Evolutionary conservation across 2,113 vertebrate genomes (phyloP), one percentile per base, ranked within the genome.

Genomic region (Malaclemys terrapin): DNA sequence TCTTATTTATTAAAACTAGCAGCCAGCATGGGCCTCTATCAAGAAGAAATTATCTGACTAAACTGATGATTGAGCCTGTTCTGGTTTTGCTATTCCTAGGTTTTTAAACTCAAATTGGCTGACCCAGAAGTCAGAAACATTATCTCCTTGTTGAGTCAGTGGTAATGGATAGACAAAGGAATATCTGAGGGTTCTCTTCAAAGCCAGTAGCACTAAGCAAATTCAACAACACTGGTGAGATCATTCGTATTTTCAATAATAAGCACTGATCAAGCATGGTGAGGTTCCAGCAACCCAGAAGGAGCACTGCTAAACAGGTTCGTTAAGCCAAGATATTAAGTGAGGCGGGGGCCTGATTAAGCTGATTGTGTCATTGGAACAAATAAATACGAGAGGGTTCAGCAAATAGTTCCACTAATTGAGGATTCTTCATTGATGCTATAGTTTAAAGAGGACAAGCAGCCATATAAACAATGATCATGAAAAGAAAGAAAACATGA

Each of bases 171-270:
- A 24, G 49, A 13, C 16, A 3, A 29, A 7, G 6, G 50, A 57
- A 6, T 7, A 0, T 65, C 49, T 31, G 80, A 0, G 3, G 49
- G 53, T 5, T 45, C 47, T 8, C 24, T 17, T 42, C 1, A 49
- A 25, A 59, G 11, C 19, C 42, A 5, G 16, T 49, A 84, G 85
- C 14, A 2, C 52, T 1, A 25, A 47, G 42, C 22, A 47, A 78
- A 78, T 78, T 78, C 25, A 47, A 13, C 42, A 76, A 27, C 5
- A 4, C 75, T 42, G 10, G 38, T 13, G 38, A 76, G 24, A 47
- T 47, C 42, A 27, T 8, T 47, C 2, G 12, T 47, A 27, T 47
- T 47, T 45, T 27, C 75, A 29, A 25, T 47, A 29, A 78, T 78
- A 14, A 47, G 22, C 24, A 45, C 75, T 76, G 24, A 76, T 76